A percentile compares a stretch with the other conserved stretches of the same genome.
These are phyloP conservation scores for Mohoua ochrocephala DNA, from an alignment of 2,113 vertebrate genomes.

Conservation along the genomic window DNA sequence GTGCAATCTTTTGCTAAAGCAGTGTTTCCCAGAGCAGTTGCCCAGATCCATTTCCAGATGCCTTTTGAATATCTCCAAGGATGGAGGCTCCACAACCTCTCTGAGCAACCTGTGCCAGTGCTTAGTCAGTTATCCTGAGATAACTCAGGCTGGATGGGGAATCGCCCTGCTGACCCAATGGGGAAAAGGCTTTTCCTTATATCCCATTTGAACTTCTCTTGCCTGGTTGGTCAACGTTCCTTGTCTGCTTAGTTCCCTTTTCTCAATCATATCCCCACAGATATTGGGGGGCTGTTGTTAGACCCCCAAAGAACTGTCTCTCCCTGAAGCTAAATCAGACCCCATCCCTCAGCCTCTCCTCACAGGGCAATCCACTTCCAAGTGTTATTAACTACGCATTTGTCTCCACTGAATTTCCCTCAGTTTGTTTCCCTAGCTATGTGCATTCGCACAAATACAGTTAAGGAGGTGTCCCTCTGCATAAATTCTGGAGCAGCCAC, in stretches of 20 bases:
- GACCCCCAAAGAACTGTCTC: not conserved
- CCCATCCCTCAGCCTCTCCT: not conserved
- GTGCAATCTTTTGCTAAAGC: not conserved
- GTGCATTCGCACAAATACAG: not conserved
- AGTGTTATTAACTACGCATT: not conserved
- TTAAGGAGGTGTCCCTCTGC: not conserved
- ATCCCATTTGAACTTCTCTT: not conserved
- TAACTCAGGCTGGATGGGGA: not conserved
- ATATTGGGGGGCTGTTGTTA: not conserved
- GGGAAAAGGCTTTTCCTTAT: not conserved
- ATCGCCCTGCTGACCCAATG: accelerated
- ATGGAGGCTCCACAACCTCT: not conserved
- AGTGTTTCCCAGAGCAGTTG: not conserved
- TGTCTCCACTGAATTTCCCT: not conserved
- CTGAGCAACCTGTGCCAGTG: not conserved
- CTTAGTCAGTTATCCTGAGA: not conserved
- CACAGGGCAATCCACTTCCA: not conserved
- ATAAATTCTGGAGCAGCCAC: not conserved
- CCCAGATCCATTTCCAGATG: not conserved
- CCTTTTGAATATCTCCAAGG: not conserved
- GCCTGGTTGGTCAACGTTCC: not conserved
- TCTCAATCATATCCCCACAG: not conserved
- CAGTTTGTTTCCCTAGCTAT: not conserved
- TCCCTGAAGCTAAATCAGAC: not conserved
- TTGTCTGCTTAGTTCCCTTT: not conserved